Conservation (phyloP, 2,888 invertebrate genomes). For the Ernsta delagoae region DNA sequence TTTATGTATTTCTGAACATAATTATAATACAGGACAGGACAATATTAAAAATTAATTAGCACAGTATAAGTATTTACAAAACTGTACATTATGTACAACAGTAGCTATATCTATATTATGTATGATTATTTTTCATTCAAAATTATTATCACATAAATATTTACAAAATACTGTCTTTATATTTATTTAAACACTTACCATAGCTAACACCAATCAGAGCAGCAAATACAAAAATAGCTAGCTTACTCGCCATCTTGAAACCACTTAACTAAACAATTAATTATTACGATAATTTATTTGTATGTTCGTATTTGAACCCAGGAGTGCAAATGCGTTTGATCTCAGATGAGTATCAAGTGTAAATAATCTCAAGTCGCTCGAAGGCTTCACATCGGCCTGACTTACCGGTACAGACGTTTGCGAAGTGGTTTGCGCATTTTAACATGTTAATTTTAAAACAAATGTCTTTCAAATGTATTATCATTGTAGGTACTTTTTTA, state of each 20-base stretch:
- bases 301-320: not conserved
- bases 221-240: conserved; percentile 55
- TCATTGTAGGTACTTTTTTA: too few relatives aligned
- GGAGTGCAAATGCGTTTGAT: conserved; percentile 41
- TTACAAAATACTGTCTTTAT: too few relatives aligned
- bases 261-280: conserved; percentile 15
- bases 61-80: too few relatives aligned
- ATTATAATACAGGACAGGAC: too few relatives aligned
- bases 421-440: conserved; percentile 47
- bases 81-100: too few relatives aligned
- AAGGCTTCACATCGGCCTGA: conserved; percentile 59
- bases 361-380: conserved; percentile 56
- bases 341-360: conserved; percentile 50
- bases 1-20: too few relatives aligned
- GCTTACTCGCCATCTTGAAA: conserved; percentile 56
- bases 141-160: too few relatives aligned
- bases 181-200: conserved; percentile 60
- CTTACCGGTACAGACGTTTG: conserved; percentile 64
- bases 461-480: too few relatives aligned
- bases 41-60: too few relatives aligned
- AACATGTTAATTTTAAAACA: too few relatives aligned
- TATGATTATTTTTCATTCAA: too few relatives aligned
- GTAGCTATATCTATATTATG: too few relatives aligned
- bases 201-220: conserved; percentile 53
- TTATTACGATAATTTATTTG: not conserved